Conservation (phyloP, 2,113 vertebrate species). For the Atherinomorus stipes region DNA sequence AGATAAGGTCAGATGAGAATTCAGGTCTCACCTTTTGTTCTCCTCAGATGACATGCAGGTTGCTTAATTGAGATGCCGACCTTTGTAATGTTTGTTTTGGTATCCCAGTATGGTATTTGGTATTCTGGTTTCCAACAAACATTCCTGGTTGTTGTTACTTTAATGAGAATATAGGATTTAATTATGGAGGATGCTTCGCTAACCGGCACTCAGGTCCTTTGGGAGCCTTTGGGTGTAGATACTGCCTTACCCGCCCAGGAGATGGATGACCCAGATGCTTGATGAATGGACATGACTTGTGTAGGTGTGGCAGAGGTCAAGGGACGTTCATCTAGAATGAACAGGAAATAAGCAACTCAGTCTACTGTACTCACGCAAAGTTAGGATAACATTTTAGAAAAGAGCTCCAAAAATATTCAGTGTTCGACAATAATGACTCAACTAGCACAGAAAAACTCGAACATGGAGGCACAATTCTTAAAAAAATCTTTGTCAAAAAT, state of each 20-base stretch:
- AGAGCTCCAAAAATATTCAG: neutral
- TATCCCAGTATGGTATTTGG: too few relatives aligned
- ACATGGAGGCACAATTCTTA: neutral
- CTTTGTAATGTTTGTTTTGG: constrained; percentile 31
- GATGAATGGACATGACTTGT: constrained; percentile 55
- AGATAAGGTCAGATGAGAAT: constrained; percentile 44
- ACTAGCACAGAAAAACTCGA: neutral
- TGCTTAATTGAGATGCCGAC: constrained; percentile 16
- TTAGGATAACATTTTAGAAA: neutral
- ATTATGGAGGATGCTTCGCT: constrained; percentile 24
- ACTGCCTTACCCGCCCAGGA: constrained; percentile 51
- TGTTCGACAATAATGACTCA: neutral
- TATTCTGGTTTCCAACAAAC: neutral
- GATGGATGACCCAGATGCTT: constrained; percentile 71
- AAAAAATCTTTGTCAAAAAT: constrained; percentile 17
- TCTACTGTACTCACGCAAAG: constrained; percentile 32
- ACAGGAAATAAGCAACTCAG: constrained; percentile 46
- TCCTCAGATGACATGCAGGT: constrained; percentile 32
- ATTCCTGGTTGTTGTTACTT: constrained; percentile 24
- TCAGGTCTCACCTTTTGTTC: constrained; percentile 63
- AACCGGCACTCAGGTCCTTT: neutral
- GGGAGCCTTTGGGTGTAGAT: constrained; percentile 36
- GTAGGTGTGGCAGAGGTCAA: constrained; percentile 66
- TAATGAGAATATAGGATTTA: constrained; percentile 40
- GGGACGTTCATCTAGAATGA: constrained; percentile 48